Percentiles rank a stretch among this genome's conserved stretches.
phyloP scores from a whole-genome alignment of 2,113 vertebrate genomes.

The Cheilinus undulatus region DNA sequence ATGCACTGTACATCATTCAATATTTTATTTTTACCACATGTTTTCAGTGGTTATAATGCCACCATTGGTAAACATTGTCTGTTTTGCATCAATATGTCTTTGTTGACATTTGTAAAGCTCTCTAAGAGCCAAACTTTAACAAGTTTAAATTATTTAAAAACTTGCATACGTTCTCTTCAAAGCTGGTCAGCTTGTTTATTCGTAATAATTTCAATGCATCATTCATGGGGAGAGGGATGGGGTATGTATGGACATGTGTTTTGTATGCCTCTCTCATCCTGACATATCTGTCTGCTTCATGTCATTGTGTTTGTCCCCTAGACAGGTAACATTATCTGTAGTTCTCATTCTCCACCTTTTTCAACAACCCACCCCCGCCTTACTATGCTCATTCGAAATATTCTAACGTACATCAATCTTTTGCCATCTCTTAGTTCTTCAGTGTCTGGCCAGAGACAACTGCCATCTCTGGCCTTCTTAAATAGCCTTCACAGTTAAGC shows the following conservation, averaged over 20 bases:
- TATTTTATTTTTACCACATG: too few relatives aligned
- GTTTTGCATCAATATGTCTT: too few relatives aligned
- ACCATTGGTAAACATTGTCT: too few relatives aligned
- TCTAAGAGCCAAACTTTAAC: too few relatives aligned
- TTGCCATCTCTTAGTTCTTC: constrained; percentile 35
- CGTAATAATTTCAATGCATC: neutral
- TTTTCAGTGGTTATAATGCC: neutral
- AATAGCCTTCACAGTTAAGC: constrained; percentile 72
- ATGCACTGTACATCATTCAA: too few relatives aligned
- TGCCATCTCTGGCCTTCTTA: constrained; percentile 77
- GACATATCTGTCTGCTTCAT: constrained; percentile 45
- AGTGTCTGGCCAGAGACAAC: constrained; percentile 71
- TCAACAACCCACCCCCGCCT: neutral
- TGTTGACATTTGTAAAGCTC: too few relatives aligned
- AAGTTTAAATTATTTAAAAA: neutral
- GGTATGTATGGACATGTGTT: neutral
- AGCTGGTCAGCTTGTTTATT: neutral
- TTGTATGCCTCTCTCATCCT: constrained; percentile 9
- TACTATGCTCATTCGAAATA: neutral
- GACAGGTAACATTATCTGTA: constrained; percentile 51
- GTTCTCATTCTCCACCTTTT: neutral
- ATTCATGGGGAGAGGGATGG: neutral
- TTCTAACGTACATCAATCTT: constrained; percentile 17
- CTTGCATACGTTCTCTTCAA: neutral
- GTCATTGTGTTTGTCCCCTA: constrained; percentile 43